Evolutionary conservation across 2,888 invertebrate species (phyloP), one percentile per base, ranked within the genome.

Genomic region (Plagodis pulveraria): DNA sequence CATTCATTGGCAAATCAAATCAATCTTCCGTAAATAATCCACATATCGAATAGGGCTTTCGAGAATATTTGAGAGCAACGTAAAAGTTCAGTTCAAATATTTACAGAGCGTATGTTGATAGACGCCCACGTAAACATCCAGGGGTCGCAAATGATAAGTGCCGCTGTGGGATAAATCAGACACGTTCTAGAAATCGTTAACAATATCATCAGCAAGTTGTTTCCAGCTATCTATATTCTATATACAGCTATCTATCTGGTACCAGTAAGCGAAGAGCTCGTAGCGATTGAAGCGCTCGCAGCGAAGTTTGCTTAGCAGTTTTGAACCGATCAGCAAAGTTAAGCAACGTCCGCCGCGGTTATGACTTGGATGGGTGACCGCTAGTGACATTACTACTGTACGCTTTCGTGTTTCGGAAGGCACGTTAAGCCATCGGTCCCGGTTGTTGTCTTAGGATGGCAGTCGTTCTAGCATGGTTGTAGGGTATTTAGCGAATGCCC

Each of bases 201-300:
- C 60, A 34, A 68, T 73, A 71, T 66, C 68, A 65, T 58, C 69
- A 77, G 70, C 71, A 65, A 71, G 63, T 64, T 49, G 67, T 73
- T 78, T 79, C 78, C 73, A 74, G 59, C 72, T 76, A 80, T n/a
- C n/a, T n/a, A n/a, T n/a, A n/a, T 71, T 52, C 52, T 22, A 56
- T 60, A 55, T 22, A 43, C 56, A 65, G 22, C 22, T 22, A 4
- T 22, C 1, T 22, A 22, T 22, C 22, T 22, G 22, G 22, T 22
- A 22, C 22, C 22, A 22, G n/a, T n/a, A n/a, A n/a, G n/a, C n/a
- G n/a, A n/a, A n/a, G n/a, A n/a, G n/a, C n/a, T n/a, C n/a, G n/a
- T n/a, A n/a, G n/a, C n/a, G n/a, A n/a, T n/a, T n/a, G n/a, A n/a
- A n/a, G n/a, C n/a, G n/a, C n/a, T n/a, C n/a, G n/a, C n/a, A n/a